Base-by-base conservation (phyloP, 2,113 vertebrate genomes). In the Platysternon megacephalum region DNA sequence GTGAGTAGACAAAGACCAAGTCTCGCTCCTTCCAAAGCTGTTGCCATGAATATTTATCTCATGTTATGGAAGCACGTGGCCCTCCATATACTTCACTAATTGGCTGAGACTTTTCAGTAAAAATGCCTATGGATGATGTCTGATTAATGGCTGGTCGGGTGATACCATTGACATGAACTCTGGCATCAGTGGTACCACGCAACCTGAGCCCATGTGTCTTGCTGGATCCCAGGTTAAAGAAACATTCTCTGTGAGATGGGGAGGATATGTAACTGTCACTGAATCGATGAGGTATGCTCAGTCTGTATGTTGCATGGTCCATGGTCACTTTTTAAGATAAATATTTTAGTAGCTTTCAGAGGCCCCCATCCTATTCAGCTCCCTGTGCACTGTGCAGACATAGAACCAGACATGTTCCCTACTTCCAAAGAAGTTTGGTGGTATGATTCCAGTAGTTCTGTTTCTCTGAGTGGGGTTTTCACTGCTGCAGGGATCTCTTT, bases 11-110 rank as follows among this genome's bases (percentile, higher is more conserved):
- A 76, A 76, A 76, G 39, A 24, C 42, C 12, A 44, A 42, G 72
- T 28, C 39, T 76, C 11, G 11, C 13, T 44, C 22, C 11, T 11
- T 6, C 72, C 24, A 44, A 28, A 76, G 11, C 22, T 26, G 9
- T 44, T 76, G 72, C 39, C 58, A 95, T 97, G 96, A 97, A 97
- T 97, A 97, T 97, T 97, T 94, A 96, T 96, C 94, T 93, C 91
- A 78, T 97, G 87, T 91, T 95, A 94, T 79, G 92, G 96, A 92
- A 93, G 92, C 79, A 9, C 92, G 94, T 82, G 76, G 95, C 92
- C 95, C 95, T 94, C 93, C 95, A 97, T 94, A 95, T 97, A 95
- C 96, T 97, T 97, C 96, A 97, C 96, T 97, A 96, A 96, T 97
- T 97, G 97, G 35, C 35, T 35, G 32, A 35, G 96, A 97, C 95